Conservation (phyloP, 2,797 vertebrate species). For the Labroides dimidiatus region DNA sequence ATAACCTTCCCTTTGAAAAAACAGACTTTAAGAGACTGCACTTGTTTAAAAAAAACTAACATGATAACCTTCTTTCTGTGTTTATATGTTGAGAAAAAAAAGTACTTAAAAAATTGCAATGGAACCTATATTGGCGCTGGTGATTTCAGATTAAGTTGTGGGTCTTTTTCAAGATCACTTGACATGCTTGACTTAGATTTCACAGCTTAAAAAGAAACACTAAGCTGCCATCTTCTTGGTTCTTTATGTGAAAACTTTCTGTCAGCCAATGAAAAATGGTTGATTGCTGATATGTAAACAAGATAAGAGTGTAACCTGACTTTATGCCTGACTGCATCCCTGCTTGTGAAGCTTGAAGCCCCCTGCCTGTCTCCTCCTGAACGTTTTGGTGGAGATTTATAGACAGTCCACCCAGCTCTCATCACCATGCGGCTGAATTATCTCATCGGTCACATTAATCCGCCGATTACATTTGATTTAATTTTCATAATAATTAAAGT, state of each 20-base stretch:
- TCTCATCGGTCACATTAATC: conserved; percentile 85
- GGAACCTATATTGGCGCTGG: too few species aligned
- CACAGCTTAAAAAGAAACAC: not conserved
- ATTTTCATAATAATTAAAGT: conserved; percentile 87
- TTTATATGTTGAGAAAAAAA: too few species aligned
- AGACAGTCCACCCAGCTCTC: conserved; percentile 75
- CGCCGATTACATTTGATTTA: conserved; percentile 85
- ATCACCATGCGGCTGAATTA: conserved; percentile 80
- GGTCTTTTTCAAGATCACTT: too few species aligned
- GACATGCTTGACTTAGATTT: not conserved
- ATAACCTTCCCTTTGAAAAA: too few species aligned
- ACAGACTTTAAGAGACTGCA: too few species aligned
- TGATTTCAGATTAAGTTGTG: too few species aligned
- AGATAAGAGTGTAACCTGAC: conserved; percentile 36
- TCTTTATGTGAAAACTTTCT: conserved; percentile 8
- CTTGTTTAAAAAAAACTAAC: too few species aligned
- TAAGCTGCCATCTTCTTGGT: not conserved
- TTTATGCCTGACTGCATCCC: conserved; percentile 37
- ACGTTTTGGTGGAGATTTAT: conserved; percentile 79
- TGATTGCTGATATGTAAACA: conserved; percentile 40
- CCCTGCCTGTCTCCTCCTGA: conserved; percentile 52
- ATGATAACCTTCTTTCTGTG: too few species aligned
- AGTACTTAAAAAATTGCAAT: too few species aligned
- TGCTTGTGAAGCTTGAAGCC: conserved; percentile 23
- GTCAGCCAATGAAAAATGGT: not conserved